These are phyloP conservation scores for Egretta garzetta DNA, from an alignment of 2,113 vertebrate genomes.

Conservation along the genomic window DNA sequence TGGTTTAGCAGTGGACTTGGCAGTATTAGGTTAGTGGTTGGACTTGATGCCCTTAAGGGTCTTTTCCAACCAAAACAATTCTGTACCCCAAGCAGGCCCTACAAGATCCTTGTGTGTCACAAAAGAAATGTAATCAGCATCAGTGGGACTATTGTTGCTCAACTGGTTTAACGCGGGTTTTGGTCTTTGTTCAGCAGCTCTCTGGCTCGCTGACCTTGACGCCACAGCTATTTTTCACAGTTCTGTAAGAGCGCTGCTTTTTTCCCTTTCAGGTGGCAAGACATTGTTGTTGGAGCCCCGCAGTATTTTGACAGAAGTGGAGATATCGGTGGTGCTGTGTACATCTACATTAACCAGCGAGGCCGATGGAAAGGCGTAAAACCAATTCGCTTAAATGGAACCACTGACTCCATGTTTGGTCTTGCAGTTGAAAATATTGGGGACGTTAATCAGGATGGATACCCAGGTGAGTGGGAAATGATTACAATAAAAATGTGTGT, in stretches of 20 bases:
- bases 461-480: conserved; percentile 76
- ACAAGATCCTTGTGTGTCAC: background rate
- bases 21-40: background rate
- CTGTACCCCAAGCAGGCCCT: background rate
- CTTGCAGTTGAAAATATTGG: conserved; percentile 92
- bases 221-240: background rate
- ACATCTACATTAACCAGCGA: conserved; percentile 90
- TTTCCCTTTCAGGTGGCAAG: conserved; percentile 86
- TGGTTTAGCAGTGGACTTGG: background rate
- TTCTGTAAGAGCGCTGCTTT: background rate
- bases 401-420: conserved; percentile 95
- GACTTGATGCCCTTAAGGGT: background rate
- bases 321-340: conserved; percentile 92
- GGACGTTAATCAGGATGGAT: conserved; percentile 92
- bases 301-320: conserved; percentile 92
- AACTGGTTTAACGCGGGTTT: background rate
- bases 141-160: background rate
- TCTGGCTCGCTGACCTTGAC: background rate
- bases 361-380: conserved; percentile 85
- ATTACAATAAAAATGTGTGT: background rate
- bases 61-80: background rate
- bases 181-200: background rate
- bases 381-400: conserved; percentile 87
- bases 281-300: conserved; percentile 95
- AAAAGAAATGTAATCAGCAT: background rate